Percentiles rank a stretch among this genome's conserved stretches.
Evolutionary conservation across 2,888 invertebrate species (phyloP).

Genomic region (Tryphoninae sp.): DNA sequence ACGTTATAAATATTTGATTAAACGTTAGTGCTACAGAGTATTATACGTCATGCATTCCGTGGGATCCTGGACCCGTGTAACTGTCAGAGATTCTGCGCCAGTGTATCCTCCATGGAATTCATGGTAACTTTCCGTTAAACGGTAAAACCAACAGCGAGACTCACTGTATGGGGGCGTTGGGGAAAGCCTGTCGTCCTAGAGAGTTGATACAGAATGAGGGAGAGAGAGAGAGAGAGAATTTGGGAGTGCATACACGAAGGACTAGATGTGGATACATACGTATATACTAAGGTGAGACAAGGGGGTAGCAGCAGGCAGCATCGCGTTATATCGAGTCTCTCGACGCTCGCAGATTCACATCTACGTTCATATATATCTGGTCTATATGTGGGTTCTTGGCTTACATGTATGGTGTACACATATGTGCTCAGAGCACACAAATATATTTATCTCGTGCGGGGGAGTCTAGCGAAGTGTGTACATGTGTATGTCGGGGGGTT

Average conservation of each 20-base stretch:
- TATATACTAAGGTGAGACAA: constrained; percentile 35
- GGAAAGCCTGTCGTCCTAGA: constrained; percentile 50
- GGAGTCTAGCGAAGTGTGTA: constrained; percentile 42
- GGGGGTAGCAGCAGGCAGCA: constrained; percentile 50
- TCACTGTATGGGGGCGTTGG: constrained; percentile 62
- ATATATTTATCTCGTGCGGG: constrained; percentile 58
- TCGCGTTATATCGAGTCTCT: constrained; percentile 54
- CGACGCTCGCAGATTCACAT: constrained; percentile 43
- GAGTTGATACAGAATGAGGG: constrained; percentile 44
- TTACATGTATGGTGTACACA: constrained; percentile 49
- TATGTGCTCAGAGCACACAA: constrained; percentile 64
- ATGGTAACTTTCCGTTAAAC: constrained; percentile 75
- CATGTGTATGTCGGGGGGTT: constrained; percentile 2
- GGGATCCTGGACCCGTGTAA: constrained; percentile 5
- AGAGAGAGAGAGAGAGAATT: constrained; percentile 23
- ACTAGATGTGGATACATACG: constrained; percentile 25
- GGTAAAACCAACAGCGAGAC: constrained; percentile 74
- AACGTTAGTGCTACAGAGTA: constrained; percentile 30
- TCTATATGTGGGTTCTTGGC: constrained; percentile 29
- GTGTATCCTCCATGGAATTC: constrained; percentile 70
- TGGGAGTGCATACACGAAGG: constrained; percentile 40
- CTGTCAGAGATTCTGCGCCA: constrained; percentile 43
- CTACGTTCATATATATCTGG: constrained; percentile 43
- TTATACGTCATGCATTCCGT: constrained; percentile 23
- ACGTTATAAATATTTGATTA: constrained; percentile 48